Conservation (phyloP, 2,797 vertebrate species). For the Oreochromis mossambicus region DNA sequence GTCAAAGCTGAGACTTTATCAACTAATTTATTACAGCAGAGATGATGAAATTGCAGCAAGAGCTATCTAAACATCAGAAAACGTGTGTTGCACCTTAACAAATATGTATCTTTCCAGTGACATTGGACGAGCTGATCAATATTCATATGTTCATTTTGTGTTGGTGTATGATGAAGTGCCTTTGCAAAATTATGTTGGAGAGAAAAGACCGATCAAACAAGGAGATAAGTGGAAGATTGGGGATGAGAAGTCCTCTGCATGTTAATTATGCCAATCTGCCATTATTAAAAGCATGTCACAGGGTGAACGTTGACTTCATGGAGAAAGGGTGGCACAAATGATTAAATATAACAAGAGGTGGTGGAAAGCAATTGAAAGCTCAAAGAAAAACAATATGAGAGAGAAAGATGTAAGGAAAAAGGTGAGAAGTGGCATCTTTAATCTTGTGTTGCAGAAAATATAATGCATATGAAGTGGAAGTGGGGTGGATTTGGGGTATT, state of each 20-base stretch:
- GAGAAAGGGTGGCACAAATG: not conserved
- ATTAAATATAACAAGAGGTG: not conserved
- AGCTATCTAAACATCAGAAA: not conserved
- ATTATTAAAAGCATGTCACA: not conserved
- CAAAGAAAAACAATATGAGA: not conserved
- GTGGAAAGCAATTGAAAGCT: not conserved
- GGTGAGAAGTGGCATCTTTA: not conserved
- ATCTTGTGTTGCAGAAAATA: not conserved
- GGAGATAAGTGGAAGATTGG: not conserved
- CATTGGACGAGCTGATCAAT: slow-evolving; percentile 1
- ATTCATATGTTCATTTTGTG: not conserved
- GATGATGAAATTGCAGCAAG: not conserved
- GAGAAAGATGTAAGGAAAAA: not conserved
- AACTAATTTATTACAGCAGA: not conserved
- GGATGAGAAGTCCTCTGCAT: not conserved
- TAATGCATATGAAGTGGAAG: not conserved
- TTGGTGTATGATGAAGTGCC: not conserved
- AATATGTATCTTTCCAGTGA: not conserved
- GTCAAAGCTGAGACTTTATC: not conserved
- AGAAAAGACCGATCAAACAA: not conserved
- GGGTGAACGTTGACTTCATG: not conserved
- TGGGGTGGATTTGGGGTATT: not conserved
- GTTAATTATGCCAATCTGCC: not conserved
- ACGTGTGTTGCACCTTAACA: not conserved
- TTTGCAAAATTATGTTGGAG: not conserved